Conservation (phyloP, 2,888 invertebrate species). For the Meganola albula region DNA sequence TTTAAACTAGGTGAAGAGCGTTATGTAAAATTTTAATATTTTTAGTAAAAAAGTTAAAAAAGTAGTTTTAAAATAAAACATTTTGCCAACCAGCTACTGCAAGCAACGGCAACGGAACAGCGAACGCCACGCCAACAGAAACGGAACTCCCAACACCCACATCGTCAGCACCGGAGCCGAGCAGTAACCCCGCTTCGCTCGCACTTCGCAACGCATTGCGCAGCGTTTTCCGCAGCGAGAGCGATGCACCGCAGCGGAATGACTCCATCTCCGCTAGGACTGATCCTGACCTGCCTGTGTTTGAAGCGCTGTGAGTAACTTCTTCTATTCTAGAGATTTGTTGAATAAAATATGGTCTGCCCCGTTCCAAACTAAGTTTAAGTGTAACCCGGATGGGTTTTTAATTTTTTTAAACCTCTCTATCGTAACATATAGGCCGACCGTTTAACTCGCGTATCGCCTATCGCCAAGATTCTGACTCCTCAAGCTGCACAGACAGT, state of each 20-base stretch:
- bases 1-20: too few relatives aligned
- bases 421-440: not conserved
- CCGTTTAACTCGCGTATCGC: too few relatives aligned
- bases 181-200: slow-evolving; percentile 48
- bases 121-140: slow-evolving; percentile 56
- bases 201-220: slow-evolving; percentile 64
- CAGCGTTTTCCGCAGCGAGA: slow-evolving; percentile 57
- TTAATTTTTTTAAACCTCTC: not conserved
- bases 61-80: too few relatives aligned
- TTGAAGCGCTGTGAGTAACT: slow-evolving; percentile 60
- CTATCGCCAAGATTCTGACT: too few relatives aligned
- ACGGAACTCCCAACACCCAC: slow-evolving; percentile 67
- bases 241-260: slow-evolving; percentile 33
- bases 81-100: slow-evolving; percentile 21
- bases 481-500: too few relatives aligned
- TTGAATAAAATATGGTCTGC: too few relatives aligned
- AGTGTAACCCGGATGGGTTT: too few relatives aligned
- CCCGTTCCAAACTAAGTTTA: too few relatives aligned
- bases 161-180: slow-evolving; percentile 52
- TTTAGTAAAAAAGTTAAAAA: too few relatives aligned
- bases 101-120: slow-evolving; percentile 36
- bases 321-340: too few relatives aligned
- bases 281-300: slow-evolving; percentile 53
- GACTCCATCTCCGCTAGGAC: slow-evolving; percentile 41
- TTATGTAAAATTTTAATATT: too few relatives aligned